Conservation (phyloP, 2,888 invertebrate species). For the Chymomyza procnemis region DNA sequence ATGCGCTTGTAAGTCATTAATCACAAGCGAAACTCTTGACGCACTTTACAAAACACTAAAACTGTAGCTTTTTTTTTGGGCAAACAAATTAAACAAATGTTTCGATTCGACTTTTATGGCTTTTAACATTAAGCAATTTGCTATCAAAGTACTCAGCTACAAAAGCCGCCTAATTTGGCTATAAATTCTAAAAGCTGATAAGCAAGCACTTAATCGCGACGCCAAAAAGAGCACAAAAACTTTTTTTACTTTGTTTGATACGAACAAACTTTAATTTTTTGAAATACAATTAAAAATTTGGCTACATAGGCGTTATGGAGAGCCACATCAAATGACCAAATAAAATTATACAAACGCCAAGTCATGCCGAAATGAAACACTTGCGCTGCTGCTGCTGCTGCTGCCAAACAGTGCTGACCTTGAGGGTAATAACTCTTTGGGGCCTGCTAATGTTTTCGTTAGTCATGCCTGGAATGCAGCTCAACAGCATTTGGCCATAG, state of each 20-base stretch:
- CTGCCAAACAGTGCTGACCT: constrained; percentile 45
- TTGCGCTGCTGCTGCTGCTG: not conserved
- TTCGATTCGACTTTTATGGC: constrained; percentile 5
- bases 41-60: constrained; percentile 25
- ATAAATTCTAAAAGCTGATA: constrained; percentile 8
- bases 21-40: constrained; percentile 41
- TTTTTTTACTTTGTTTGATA: not conserved
- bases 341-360: constrained; percentile 23
- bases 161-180: not conserved
- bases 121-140: not conserved
- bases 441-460: constrained; percentile 37
- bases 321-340: constrained; percentile 18
- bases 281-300: constrained; percentile 32
- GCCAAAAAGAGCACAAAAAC: not conserved
- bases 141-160: not conserved
- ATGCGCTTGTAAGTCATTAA: constrained; percentile 62
- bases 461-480: constrained; percentile 68
- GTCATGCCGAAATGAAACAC: constrained; percentile 11
- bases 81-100: constrained; percentile 42
- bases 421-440: constrained; percentile 69
- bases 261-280: not conserved
- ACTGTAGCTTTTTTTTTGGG: not conserved
- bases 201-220: not conserved
- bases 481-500: constrained; percentile 59
- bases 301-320: not conserved